A percentile compares a stretch with the other conserved stretches of the same genome.
Evolutionary conservation across 2,113 vertebrate species (phyloP).

Genomic region (Cyrtonyx montezumae): DNA sequence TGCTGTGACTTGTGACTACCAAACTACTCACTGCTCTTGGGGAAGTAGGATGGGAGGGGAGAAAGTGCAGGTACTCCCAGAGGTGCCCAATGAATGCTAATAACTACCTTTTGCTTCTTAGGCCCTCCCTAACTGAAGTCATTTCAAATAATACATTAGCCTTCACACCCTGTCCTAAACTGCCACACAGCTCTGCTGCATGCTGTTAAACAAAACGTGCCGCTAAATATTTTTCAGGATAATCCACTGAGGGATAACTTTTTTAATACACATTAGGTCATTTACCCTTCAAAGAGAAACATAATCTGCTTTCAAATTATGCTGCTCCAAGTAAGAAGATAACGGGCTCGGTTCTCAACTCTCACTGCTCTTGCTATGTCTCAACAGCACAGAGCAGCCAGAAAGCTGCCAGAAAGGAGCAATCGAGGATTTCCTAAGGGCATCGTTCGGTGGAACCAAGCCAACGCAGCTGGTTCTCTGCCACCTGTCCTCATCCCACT

Average conservation of each 20-base stretch:
- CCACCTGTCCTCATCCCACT: background rate
- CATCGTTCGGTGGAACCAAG: background rate
- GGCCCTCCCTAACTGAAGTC: background rate
- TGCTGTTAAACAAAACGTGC: background rate
- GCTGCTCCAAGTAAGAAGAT: slow-evolving; percentile 52
- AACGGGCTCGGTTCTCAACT: slow-evolving; percentile 45
- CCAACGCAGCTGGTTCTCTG: background rate
- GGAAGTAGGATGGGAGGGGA: background rate
- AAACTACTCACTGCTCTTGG: background rate
- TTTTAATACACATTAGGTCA: slow-evolving; percentile 54
- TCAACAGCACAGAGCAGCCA: slow-evolving; percentile 39
- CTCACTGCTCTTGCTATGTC: slow-evolving; percentile 31
- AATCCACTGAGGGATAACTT: slow-evolving; percentile 42
- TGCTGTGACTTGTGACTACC: background rate
- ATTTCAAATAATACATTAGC: background rate
- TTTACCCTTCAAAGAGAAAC: slow-evolving; percentile 61
- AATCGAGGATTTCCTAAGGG: slow-evolving; percentile 12
- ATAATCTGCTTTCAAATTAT: slow-evolving; percentile 61
- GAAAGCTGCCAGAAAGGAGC: slow-evolving; percentile 22
- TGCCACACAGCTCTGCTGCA: background rate
- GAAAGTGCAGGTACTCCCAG: background rate
- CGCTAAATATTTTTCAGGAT: slow-evolving; percentile 18
- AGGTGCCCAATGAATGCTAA: background rate
- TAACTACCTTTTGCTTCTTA: background rate
- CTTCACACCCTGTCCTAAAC: background rate